A percentile compares a stretch with the other conserved stretches of the same genome.
Evolutionary conservation across 2,797 vertebrate genomes (phyloP).

Genomic region (Prionace glauca): DNA sequence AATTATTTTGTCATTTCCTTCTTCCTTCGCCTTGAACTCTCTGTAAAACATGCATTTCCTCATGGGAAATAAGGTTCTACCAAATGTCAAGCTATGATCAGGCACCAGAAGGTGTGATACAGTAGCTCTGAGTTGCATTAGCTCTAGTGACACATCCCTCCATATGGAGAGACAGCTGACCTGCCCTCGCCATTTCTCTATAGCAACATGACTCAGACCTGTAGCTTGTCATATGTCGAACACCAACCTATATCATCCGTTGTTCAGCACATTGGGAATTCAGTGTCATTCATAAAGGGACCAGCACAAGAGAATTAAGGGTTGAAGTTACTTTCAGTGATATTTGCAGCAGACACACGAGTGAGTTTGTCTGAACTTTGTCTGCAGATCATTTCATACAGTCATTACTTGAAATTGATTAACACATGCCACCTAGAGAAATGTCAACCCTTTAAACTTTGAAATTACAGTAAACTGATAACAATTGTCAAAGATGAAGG

Average conservation of each 20-base stretch:
- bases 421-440: not conserved
- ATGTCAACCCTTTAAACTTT: not conserved
- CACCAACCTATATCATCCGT: not conserved
- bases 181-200: not conserved
- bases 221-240: conserved; percentile 20
- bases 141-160: not conserved
- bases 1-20: conserved; percentile 15
- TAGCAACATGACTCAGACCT: not conserved
- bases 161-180: conserved; percentile 7
- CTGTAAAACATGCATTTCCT: not conserved
- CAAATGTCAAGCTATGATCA: conserved; percentile 17
- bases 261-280: not conserved
- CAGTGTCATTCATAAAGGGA: not conserved
- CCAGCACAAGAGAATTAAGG: not conserved
- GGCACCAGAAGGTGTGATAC: not conserved
- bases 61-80: not conserved
- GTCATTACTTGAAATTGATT: not conserved
- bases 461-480: not conserved
- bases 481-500: not conserved
- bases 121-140: not conserved
- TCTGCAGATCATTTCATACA: not conserved
- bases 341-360: not conserved
- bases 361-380: not conserved
- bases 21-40: not conserved
- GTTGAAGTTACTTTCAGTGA: not conserved